Conservation (phyloP, 2,797 vertebrate genomes). For the Caiman crocodilus region DNA sequence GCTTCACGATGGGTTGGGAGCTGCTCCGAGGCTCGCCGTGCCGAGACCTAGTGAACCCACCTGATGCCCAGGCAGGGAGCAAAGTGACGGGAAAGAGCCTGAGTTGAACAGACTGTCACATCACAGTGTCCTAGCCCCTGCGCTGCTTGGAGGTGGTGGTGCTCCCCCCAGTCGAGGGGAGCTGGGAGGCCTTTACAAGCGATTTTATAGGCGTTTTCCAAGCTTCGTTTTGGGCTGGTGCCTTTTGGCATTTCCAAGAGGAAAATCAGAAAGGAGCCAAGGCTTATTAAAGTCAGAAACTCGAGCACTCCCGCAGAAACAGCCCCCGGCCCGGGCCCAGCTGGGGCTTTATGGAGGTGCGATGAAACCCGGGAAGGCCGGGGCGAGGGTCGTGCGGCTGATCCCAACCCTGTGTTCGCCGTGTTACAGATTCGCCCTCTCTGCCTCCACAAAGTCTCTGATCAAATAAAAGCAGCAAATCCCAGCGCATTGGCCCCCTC, state of each 20-base stretch:
- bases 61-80: not conserved
- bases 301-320: conserved; percentile 59
- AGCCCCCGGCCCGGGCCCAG: conserved; percentile 22
- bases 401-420: conserved; percentile 59
- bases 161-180: conserved; percentile 5
- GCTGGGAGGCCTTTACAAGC: conserved; percentile 7
- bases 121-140: accelerated
- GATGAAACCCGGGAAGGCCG: conserved; percentile 53
- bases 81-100: accelerated
- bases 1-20: not conserved
- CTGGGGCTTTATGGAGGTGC: conserved; percentile 57
- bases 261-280: conserved; percentile 41
- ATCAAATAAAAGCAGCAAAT: not conserved
- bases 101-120: not conserved
- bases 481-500: not conserved
- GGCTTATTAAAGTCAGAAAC: conserved; percentile 66
- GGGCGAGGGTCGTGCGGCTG: not conserved
- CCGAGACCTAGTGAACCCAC: accelerated
- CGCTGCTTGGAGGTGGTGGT: not conserved
- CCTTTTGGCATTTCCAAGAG: conserved; percentile 66
- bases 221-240: conserved; percentile 56
- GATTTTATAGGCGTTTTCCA: conserved; percentile 55
- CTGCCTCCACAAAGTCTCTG: not conserved
- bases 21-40: no score
- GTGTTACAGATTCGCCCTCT: conserved; percentile 29